phyloP scores from a whole-genome alignment of 1,140 invertebrate genomes.

The Leucophenga varia region DNA sequence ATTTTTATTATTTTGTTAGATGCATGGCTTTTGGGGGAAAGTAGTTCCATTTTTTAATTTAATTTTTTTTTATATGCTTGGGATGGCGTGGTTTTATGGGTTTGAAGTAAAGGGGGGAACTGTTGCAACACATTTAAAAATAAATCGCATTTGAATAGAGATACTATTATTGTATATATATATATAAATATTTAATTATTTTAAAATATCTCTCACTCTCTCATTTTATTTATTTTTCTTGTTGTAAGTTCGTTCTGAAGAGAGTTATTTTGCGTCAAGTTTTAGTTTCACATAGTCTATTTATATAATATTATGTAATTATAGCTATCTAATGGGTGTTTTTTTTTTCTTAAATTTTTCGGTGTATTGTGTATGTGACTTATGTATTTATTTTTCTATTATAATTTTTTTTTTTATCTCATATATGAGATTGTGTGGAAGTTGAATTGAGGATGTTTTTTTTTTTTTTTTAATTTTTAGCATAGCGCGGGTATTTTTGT shows the following conservation, averaged over 20 bases:
- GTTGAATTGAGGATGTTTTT: neutral
- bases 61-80: neutral
- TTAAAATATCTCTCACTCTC: neutral
- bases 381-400: neutral
- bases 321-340: no score
- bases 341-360: conserved; percentile 4
- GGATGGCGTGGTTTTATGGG: no score
- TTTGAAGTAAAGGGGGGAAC: no score
- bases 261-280: no score
- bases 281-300: no score
- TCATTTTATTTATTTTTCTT: neutral
- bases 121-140: no score
- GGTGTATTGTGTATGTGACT: conserved; percentile 2
- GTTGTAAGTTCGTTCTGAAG: no score
- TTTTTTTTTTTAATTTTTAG: conserved; percentile 2
- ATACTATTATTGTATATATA: no score
- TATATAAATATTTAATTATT: neutral
- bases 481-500: no score
- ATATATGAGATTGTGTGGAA: neutral
- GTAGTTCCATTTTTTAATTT: neutral
- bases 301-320: no score
- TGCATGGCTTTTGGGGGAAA: neutral
- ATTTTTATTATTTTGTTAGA: neutral
- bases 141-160: no score
- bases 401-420: conserved; percentile 2